Base-by-base conservation (phyloP, 2,113 vertebrate species). In the Malurus alboscapulatus region DNA sequence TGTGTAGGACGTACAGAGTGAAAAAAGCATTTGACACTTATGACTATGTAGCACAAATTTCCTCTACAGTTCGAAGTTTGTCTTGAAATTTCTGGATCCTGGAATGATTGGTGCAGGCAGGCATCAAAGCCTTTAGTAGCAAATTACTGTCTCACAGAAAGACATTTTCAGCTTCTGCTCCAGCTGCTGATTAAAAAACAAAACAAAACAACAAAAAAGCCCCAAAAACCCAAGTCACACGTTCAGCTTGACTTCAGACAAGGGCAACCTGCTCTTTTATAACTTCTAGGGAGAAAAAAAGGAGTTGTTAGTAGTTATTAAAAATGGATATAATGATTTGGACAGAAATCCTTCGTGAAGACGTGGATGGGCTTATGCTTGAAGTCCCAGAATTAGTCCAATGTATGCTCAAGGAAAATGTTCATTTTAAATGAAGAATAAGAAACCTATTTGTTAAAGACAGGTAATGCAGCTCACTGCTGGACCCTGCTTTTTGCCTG, bases 81-180 rank as follows among this genome's bases (percentile, higher is more conserved):
- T 88, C 90, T 94, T 96, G 84, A 93, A 96, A 96, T 95, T 96
- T 96, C 93, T 94, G 78, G 92, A 97, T 97, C 97, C 97, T 97
- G 97, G 98, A 98, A 98, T 98, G 97, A 98, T 96, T 92, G 97
- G 97, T 98, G 97, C 97, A 96, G 91, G 96, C 95, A 98, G 98
- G 97, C 97, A 92, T 96, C 92, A 97, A 97, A 97, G 98, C 94
- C 97, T 97, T 97, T 97, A 98, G 98, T 98, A 98, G 98, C 98
- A 98, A 98, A 98, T 98, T 98, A 98, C 97, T 97, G 97, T 97
- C 97, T 98, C 98, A 98, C 97, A 98, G 98, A 97, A 98, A 98
- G 98, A 98, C 92, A 98, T 98, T 98, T 98, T 98, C 98, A 98
- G 97, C 97, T 98, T 98, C 97, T 98, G 97, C 96, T 98, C 97